Conservation (phyloP, 2,113 vertebrate species). For the Mesitornis unicolor region DNA sequence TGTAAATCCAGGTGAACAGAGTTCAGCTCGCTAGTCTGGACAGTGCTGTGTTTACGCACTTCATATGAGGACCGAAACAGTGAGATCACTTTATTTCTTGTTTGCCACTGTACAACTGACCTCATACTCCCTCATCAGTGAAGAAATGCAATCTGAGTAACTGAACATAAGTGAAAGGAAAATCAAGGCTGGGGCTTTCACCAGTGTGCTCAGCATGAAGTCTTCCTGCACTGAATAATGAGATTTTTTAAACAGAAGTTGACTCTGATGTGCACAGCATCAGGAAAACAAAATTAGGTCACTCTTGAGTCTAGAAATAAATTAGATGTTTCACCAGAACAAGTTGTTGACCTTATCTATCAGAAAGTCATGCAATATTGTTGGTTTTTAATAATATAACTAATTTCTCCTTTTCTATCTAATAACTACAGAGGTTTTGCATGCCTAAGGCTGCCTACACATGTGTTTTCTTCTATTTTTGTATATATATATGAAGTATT, state of each 20-base stretch:
- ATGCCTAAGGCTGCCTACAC: background rate
- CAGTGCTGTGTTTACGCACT: background rate
- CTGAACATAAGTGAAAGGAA: background rate
- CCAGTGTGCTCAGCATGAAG: background rate
- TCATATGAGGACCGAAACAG: background rate
- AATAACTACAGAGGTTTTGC: background rate
- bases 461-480: background rate
- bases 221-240: background rate
- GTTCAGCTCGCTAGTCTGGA: background rate
- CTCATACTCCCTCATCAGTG: background rate
- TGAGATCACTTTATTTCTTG: background rate
- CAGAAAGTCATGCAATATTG: background rate
- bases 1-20: background rate
- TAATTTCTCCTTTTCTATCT: background rate
- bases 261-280: background rate
- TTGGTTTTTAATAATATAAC: background rate
- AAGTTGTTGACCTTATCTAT: background rate
- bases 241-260: background rate
- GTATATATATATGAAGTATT: background rate
- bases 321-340: background rate
- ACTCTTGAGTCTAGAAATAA: background rate
- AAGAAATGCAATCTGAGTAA: background rate
- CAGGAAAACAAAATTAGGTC: slow-evolving; percentile 59
- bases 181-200: background rate
- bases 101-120: background rate